Evolutionary conservation across 2,888 invertebrate genomes (phyloP).

Genomic region (Hypena proboscidalis): DNA sequence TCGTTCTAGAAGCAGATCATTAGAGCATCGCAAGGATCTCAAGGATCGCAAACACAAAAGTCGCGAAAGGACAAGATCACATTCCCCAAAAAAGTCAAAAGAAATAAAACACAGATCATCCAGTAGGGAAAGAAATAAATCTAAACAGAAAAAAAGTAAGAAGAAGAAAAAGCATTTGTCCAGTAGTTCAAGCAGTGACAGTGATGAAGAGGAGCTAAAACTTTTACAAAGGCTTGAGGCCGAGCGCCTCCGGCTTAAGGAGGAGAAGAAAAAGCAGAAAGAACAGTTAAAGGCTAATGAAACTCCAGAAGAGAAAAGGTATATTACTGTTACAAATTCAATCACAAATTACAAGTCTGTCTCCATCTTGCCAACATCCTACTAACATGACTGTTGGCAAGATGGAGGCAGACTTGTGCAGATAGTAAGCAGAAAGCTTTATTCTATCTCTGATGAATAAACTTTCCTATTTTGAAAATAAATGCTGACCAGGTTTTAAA

Average conservation of each 20-base stretch:
- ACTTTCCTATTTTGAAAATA: no score
- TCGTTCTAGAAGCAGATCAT: slow-evolving; percentile 51
- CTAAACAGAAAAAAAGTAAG: slow-evolving; percentile 64
- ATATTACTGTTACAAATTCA: no score
- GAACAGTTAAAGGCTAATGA: slow-evolving; percentile 94
- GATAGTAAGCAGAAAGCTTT: no score
- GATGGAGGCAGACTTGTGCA: no score
- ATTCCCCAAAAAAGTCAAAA: slow-evolving; percentile 38
- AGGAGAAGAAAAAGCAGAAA: slow-evolving; percentile 89
- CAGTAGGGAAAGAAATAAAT: slow-evolving; percentile 54
- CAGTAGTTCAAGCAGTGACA: slow-evolving; percentile 71
- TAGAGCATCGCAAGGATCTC: slow-evolving; percentile 46
- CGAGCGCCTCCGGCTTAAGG: slow-evolving; percentile 87
- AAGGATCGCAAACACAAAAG: slow-evolving; percentile 45
- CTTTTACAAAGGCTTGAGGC: slow-evolving; percentile 90
- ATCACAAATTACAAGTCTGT: no score
- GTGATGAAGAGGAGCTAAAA: slow-evolving; percentile 85
- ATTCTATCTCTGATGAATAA: no score
- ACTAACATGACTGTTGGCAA: no score
- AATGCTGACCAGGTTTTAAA: no score
- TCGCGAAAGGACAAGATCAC: slow-evolving; percentile 46
- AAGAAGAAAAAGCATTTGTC: slow-evolving; percentile 57
- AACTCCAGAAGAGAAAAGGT: slow-evolving; percentile 97
- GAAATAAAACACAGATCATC: slow-evolving; percentile 51
- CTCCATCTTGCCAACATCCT: no score